Conservation (phyloP, 2,113 vertebrate genomes). For the Toxostoma redivivum region DNA sequence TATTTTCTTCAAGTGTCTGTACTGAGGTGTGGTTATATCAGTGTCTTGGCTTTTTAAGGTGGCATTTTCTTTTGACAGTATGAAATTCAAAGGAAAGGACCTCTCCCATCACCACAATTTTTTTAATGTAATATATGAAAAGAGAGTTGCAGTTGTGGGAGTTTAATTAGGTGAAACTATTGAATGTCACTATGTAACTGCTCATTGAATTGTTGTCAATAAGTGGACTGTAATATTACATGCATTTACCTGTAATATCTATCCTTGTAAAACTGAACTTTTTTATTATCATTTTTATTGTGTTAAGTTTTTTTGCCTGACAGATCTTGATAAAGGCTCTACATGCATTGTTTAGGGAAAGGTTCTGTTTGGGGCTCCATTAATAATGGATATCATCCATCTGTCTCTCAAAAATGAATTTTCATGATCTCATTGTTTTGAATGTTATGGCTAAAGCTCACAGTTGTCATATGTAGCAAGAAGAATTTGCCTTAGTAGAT, state of each 20-base stretch:
- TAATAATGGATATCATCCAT: slow-evolving; percentile 72
- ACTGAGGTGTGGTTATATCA: background rate
- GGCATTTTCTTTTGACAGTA: background rate
- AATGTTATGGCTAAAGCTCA: slow-evolving; percentile 41
- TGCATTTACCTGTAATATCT: slow-evolving; percentile 2
- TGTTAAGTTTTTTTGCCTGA: slow-evolving; percentile 14
- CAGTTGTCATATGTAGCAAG: slow-evolving; percentile 46
- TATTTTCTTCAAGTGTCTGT: background rate
- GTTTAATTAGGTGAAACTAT: background rate
- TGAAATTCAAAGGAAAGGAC: background rate
- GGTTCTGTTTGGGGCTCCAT: slow-evolving; percentile 47
- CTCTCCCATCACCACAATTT: background rate
- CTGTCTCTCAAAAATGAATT: slow-evolving; percentile 68
- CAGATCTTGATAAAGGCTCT: slow-evolving; percentile 40
- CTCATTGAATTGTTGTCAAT: background rate
- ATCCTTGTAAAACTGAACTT: background rate
- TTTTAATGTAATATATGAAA: background rate
- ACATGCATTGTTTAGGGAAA: slow-evolving; percentile 35
- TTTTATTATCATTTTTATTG: background rate
- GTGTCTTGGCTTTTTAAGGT: background rate
- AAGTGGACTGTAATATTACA: background rate
- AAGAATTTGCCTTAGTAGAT: slow-evolving; percentile 57
- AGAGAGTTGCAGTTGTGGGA: background rate
- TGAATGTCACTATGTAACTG: background rate
- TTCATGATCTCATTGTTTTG: slow-evolving; percentile 65